Evolutionary conservation across 23 tunicate species (phyloP), one percentile per base, ranked within the genome.

Genomic region (Botrylloides violaceus): DNA sequence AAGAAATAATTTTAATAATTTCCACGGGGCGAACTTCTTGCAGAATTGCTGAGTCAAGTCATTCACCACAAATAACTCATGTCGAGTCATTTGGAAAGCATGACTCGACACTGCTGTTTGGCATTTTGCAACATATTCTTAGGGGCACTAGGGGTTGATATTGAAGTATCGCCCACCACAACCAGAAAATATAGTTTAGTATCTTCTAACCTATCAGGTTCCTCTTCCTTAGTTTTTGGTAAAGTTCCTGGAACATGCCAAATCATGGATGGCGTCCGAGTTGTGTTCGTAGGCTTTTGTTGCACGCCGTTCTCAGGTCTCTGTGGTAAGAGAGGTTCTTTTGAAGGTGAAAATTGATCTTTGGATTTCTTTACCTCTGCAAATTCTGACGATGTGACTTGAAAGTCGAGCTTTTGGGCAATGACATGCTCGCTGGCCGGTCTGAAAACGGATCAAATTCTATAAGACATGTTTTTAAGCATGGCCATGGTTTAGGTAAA

Each of bases 381-480:
- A 2, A 25, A 58, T 50, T 55, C 65, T 4, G 50, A 61, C 3
- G 33, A 64, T 7, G 70, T 35, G 18, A 55, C 81, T 9, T 36
- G 43, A 37, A 87, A 81, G 19, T 87, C 80, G 3, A 81, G 76
- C 53, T 87, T 87, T 32, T 81, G 82, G 5, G 79, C 59, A 3
- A 24, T 48, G 37, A 43, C 90, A 32, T 61, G 22, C 36, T 61
- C 78, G 49, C 80, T 68, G 34, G 19, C 32, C 24, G 74, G 74
- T 28, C 85, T 81, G 73, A 56, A 65, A 24, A 23, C 18, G 27
- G 32, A 60, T n/a, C 0, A 1, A n/a, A n/a, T n/a, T n/a, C n/a
- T n/a, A n/a, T n/a, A n/a, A n/a, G n/a, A n/a, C n/a, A n/a, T n/a
- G n/a, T n/a, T n/a, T n/a, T n/a, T n/a, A n/a, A n/a, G n/a, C n/a